These are phyloP conservation scores for Phalera bucephala DNA, from an alignment of 2,888 invertebrate species.

Conservation along the genomic window DNA sequence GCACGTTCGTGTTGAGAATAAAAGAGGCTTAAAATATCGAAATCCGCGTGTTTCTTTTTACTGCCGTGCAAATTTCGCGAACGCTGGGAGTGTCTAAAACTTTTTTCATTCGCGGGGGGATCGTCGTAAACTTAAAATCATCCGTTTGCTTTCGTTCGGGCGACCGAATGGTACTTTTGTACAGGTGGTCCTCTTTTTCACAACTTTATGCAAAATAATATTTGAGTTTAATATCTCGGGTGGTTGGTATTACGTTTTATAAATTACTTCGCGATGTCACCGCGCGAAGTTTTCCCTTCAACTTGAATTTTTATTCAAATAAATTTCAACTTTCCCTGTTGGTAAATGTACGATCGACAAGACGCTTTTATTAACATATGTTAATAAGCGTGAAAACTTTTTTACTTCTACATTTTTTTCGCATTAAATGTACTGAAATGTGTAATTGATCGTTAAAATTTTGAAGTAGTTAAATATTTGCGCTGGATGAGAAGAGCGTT, in stretches of 20 bases:
- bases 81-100: conserved; percentile 40
- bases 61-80: conserved; percentile 40
- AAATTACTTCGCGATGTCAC: conserved; percentile 41
- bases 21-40: conserved; percentile 70
- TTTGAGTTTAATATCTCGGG: conserved; percentile 48
- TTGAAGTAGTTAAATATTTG: too few relatives aligned
- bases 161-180: conserved; percentile 39
- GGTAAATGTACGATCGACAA: conserved; percentile 18
- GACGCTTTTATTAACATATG: conserved; percentile 9
- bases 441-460: too few relatives aligned
- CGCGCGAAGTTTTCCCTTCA: conserved; percentile 30
- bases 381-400: conserved; percentile 1
- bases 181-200: conserved; percentile 53
- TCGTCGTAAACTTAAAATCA: conserved; percentile 41
- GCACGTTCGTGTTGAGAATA: conserved; percentile 62
- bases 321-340: conserved; percentile 25
- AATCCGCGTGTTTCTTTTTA: conserved; percentile 45
- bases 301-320: conserved; percentile 34
- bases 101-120: conserved; percentile 60
- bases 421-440: not conserved
- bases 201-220: conserved; percentile 54
- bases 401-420: not conserved
- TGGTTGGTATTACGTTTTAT: conserved; percentile 40
- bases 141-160: conserved; percentile 47
- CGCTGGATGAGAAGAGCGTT: too few relatives aligned